Conservation (phyloP, 2,888 invertebrate species). For the Zele albiditarsus region DNA sequence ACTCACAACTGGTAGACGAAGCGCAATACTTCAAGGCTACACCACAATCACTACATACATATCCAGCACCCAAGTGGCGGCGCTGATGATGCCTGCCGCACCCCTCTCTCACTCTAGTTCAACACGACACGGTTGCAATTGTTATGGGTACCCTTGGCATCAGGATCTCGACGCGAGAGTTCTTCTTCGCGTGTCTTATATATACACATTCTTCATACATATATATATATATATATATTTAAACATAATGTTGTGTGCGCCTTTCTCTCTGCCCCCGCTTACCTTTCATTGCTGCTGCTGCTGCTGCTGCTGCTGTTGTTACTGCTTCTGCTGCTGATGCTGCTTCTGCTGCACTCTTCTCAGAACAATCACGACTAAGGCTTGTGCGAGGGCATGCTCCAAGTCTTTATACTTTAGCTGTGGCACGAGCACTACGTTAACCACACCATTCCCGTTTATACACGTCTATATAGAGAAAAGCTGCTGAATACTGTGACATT, state of each 20-base stretch:
- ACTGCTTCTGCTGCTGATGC: slow-evolving; percentile 25
- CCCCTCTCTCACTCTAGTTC: slow-evolving; percentile 32
- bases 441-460: slow-evolving; percentile 46
- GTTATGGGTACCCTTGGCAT: slow-evolving; percentile 51
- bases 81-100: not conserved
- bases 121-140: slow-evolving; percentile 61
- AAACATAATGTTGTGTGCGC: slow-evolving; percentile 9
- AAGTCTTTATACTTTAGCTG: slow-evolving; percentile 27
- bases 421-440: slow-evolving; percentile 60
- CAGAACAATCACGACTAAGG: slow-evolving; percentile 62
- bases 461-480: slow-evolving; percentile 37
- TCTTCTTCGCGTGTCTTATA: slow-evolving; percentile 33
- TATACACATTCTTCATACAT: not conserved
- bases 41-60: not conserved
- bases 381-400: slow-evolving; percentile 50
- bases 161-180: slow-evolving; percentile 51
- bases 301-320: slow-evolving; percentile 31
- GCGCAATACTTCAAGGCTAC: slow-evolving; percentile 1
- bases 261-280: slow-evolving; percentile 37
- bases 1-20: slow-evolving; percentile 5
- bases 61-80: not conserved
- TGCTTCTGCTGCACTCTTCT: slow-evolving; percentile 51
- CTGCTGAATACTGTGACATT: slow-evolving; percentile 2
- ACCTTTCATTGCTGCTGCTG: slow-evolving; percentile 35
- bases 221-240: not conserved